These are phyloP conservation scores for Cygnus atratus DNA, from an alignment of 2,113 vertebrate species.

Conservation along the genomic window DNA sequence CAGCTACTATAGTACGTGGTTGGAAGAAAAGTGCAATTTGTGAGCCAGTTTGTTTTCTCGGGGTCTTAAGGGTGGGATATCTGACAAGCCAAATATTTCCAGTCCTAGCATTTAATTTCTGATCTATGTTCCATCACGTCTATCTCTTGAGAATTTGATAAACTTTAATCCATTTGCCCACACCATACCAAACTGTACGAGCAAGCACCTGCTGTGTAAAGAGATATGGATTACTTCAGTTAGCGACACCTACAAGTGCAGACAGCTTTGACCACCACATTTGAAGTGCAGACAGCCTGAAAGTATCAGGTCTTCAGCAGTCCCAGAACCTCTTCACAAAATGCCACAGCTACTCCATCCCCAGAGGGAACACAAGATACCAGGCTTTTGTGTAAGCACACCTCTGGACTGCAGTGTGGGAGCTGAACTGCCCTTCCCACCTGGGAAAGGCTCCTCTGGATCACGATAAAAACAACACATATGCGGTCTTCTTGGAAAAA, in stretches of 20 bases:
- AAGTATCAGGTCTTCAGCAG: not conserved
- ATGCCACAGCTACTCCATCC: not conserved
- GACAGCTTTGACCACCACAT: not conserved
- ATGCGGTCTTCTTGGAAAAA: not conserved
- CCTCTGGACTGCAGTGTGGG: not conserved
- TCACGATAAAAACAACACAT: not conserved
- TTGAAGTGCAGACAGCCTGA: not conserved
- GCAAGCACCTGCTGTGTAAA: not conserved
- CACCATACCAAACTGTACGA: not conserved
- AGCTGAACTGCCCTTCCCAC: not conserved
- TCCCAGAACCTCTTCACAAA: not conserved
- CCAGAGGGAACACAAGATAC: not conserved
- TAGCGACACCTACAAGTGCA: not conserved
- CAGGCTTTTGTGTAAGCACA: not conserved
- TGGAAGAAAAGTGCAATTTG: not conserved
- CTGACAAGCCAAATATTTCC: not conserved
- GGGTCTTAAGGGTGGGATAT: not conserved
- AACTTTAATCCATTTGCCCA: not conserved
- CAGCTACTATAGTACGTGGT: not conserved
- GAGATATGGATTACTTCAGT: not conserved
- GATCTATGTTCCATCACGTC: not conserved
- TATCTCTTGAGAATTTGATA: not conserved
- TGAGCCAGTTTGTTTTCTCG: not conserved
- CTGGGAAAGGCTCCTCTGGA: not conserved
- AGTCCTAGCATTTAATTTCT: not conserved